These are phyloP conservation scores for Scolopax bukidnonensis DNA, from an alignment of 2,797 vertebrate species.

Conservation along the genomic window DNA sequence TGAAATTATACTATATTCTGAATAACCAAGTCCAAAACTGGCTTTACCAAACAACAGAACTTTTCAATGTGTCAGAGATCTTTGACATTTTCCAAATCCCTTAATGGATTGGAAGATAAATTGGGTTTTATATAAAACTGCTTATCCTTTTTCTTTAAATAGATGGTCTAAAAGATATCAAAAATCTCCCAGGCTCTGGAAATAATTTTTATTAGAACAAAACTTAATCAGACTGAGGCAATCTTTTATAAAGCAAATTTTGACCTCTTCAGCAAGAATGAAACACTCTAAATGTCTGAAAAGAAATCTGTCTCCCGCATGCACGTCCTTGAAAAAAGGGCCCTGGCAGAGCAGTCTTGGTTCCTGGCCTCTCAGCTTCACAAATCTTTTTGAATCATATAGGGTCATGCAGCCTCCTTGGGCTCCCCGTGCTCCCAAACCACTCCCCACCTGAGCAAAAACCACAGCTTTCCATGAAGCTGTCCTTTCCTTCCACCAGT, in stretches of 20 bases:
- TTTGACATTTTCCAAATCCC: background rate
- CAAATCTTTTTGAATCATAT: background rate
- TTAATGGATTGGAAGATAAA: background rate
- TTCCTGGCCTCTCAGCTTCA: background rate
- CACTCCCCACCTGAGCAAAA: background rate
- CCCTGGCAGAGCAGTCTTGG: fast-evolving
- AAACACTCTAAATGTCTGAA: background rate
- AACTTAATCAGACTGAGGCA: background rate
- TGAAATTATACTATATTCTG: background rate
- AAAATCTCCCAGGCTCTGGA: background rate
- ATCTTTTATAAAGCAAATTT: background rate
- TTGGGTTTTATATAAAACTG: background rate
- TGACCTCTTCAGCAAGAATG: background rate
- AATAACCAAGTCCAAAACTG: background rate
- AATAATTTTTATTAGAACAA: background rate
- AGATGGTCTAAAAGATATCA: background rate
- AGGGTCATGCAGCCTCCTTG: background rate
- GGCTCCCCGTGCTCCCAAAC: background rate
- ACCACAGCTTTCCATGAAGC: background rate
- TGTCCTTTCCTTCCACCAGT: background rate
- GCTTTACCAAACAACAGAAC: background rate
- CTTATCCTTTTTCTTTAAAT: background rate
- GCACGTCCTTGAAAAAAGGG: background rate
- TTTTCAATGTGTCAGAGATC: background rate
- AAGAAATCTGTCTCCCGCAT: background rate